Base-by-base conservation (phyloP, 1,140 invertebrate genomes). In the Pseudomyrmex sp. region DNA sequence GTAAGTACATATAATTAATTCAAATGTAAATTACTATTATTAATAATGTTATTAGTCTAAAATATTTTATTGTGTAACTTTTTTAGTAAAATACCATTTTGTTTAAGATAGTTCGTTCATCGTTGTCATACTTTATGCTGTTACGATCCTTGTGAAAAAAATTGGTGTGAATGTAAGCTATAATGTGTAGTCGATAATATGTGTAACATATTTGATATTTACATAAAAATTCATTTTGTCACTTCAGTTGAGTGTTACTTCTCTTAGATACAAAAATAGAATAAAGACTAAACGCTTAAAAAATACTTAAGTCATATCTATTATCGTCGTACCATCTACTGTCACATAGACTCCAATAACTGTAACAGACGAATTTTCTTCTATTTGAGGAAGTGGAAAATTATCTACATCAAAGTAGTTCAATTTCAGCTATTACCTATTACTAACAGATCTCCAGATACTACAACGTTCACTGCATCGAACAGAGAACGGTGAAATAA, bases 401-500 rank as follows among this genome's bases (percentile, higher is more conserved):
- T 35, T 35, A 35, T 35, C 4, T 35, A 35, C 3, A 2, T 58
- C 20, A 54, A 20, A 5, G 15, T 7, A 65, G n/a, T 20, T 59
- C n/a, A 5, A 8, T 35, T 59, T 15, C 15, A 35, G 0, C 35
- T 35, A 35, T 5, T 7, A 5, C 0, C 5, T 35, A 35, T 35
- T 35, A 35, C 35, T n/a, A 4, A 18, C 13, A 26, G 15, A 0
- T 46, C 23, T 70, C n/a, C 35, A 7, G 35, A 13, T 26, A 15
- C n/a, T 20, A 10, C 2, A 59, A 18, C 12, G n/a, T n/a, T 80
- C 35, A 72, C 2, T 80, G 76, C 20, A 90, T 35, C 12, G 89
- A 91, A 35, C 74, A 86, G 0, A 91, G 62, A 4, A 91, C 85
- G 35, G 87, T 91, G 20, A 86, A 85, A 26, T 88, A 90, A 20